phyloP scores from a whole-genome alignment of 2,797 vertebrate genomes.

The Heliangelus exortis region DNA sequence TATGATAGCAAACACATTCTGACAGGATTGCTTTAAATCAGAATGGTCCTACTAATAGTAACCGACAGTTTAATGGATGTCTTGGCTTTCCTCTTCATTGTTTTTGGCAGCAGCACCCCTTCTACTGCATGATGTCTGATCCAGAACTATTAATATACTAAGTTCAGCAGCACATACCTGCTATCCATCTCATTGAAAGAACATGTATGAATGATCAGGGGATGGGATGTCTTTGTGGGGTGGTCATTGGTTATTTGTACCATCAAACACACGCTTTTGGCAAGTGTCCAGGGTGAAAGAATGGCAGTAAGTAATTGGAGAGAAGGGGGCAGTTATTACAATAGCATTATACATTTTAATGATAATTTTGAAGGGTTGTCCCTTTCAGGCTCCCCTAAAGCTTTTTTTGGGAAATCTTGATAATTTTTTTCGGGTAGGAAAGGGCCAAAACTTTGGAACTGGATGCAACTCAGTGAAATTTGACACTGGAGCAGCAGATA shows the following conservation, averaged over 20 bases:
- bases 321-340: background rate
- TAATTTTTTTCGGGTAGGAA: background rate
- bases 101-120: constrained; percentile 24
- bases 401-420: background rate
- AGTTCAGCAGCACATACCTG: background rate
- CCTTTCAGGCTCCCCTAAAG: background rate
- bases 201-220: background rate
- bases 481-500: background rate
- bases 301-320: background rate
- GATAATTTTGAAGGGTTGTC: background rate
- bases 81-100: background rate
- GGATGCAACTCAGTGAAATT: background rate
- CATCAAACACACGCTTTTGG: background rate
- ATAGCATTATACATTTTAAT: background rate
- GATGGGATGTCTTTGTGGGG: background rate
- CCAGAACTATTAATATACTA: background rate
- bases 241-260: background rate
- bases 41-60: constrained; percentile 8
- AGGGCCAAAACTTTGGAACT: background rate
- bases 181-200: background rate
- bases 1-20: background rate
- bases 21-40: constrained; percentile 34
- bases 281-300: background rate
- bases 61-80: constrained; percentile 17
- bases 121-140: background rate